Conservation (phyloP, 2,113 vertebrate genomes). For the Neotragus moschatus region DNA sequence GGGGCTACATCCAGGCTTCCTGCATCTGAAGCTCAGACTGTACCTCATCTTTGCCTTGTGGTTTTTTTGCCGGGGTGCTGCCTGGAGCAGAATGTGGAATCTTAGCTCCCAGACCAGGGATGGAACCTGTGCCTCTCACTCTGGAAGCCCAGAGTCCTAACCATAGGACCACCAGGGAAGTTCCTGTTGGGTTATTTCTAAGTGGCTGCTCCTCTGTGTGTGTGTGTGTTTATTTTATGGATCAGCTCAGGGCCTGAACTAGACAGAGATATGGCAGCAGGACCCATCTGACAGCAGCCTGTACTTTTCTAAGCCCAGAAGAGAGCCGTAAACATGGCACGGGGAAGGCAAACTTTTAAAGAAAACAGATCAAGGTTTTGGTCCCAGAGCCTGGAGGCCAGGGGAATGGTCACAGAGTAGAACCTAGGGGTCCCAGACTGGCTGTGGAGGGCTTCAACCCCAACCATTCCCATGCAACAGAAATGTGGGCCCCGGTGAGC, state of each 20-base stretch:
- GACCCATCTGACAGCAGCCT: neutral
- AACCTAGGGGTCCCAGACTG: neutral
- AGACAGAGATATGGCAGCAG: neutral
- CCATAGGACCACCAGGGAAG: neutral
- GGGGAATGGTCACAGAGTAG: neutral
- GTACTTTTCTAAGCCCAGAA: neutral
- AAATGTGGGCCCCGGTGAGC: neutral
- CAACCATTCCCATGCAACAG: neutral
- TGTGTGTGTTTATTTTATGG: neutral
- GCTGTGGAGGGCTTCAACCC: neutral
- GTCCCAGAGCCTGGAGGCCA: neutral
- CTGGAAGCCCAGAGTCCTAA: neutral
- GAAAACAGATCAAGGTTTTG: neutral
- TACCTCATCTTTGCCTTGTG: neutral
- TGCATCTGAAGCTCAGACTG: accelerated
- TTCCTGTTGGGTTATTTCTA: neutral
- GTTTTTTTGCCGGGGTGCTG: neutral
- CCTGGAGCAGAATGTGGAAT: neutral
- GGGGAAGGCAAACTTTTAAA: neutral
- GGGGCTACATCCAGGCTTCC: neutral
- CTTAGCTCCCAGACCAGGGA: neutral
- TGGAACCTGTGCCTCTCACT: neutral
- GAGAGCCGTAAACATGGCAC: neutral
- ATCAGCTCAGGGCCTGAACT: neutral
- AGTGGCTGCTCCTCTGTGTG: neutral